Base-by-base conservation (phyloP, 2,797 vertebrate species). In the Acomys russatus region DNA sequence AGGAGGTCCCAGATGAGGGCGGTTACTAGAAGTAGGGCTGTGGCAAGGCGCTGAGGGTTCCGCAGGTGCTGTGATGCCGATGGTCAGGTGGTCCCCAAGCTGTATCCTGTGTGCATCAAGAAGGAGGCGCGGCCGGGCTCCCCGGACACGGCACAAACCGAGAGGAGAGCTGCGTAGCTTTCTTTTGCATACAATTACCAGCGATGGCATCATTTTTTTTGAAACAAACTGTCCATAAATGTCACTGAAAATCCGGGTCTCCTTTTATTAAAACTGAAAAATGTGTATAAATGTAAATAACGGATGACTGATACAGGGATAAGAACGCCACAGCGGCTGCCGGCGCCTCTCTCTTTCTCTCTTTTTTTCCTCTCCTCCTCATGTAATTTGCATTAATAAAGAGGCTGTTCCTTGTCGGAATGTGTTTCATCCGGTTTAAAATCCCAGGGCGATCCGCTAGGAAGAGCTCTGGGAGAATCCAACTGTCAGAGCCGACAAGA, bases 361-460 rank as follows among this genome's bases (percentile, higher is more conserved):
- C 98, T 98, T 97, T 98, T 8, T 89, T 97, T 96, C 98, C 98
- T 98, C 98, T 99, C 99, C 99, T 99, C 99, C 99, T 98, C 98
- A 98, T 99, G 99, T 99, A 99, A 99, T 99, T 99, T 99, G 99
- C 99, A 99, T 99, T 99, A 99, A 99, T 99, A 99, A 99, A 99
- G 99, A 99, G 99, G 99, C 99, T 99, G 99, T 99, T 99, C 99
- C 99, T 99, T 99, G 99, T 99, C 99, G 99, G 99, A 99, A 99
- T 99, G 99, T 99, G 99, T 99, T 99, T 99, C 99, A 99, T 99
- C 99, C 99, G 98, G 99, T 99, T 99, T 99, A 99, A 99, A 99
- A 99, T 99, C 99, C 99, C 99, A 99, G 99, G 99, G 99, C 99
- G 99, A 99, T 99, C 99, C 99, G 99, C 99, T 98, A 98, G 98